Percentiles rank a stretch among this genome's conserved stretches.
phyloP scores from a whole-genome alignment of 2,888 invertebrate genomes.

The Drosophila yooni region DNA sequence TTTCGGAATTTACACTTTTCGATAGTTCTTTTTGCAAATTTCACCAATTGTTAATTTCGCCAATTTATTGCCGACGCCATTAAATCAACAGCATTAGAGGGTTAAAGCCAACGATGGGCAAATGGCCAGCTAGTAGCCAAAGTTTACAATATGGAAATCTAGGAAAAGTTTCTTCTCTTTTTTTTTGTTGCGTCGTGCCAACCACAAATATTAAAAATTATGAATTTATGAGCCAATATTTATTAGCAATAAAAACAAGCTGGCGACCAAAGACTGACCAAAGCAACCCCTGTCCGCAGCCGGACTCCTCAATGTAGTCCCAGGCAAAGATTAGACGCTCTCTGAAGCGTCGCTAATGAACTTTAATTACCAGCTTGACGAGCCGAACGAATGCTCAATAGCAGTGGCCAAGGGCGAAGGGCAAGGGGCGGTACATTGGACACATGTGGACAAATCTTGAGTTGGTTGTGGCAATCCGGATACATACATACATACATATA shows the following conservation, averaged over 20 bases:
- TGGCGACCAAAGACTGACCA: constrained; percentile 51
- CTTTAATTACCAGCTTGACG: constrained; percentile 65
- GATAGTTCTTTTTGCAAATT: not conserved
- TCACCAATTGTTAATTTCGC: not conserved
- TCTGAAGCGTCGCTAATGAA: constrained; percentile 75
- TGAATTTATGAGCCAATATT: constrained; percentile 76
- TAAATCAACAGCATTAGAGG: not conserved
- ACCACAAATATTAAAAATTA: constrained; percentile 74
- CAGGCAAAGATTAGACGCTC: constrained; percentile 45
- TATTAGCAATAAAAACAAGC: constrained; percentile 74
- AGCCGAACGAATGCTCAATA: constrained; percentile 11
- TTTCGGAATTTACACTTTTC: not conserved
- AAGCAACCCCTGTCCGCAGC: constrained; percentile 23
- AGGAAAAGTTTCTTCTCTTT: not conserved
- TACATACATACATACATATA: not conserved
- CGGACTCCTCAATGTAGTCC: not conserved
- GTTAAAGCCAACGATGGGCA: constrained; percentile 13
- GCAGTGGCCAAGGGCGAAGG: not conserved
- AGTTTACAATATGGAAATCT: constrained; percentile 12
- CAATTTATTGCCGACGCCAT: not conserved
- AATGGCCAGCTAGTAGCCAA: not conserved
- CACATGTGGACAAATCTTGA: constrained; percentile 15
- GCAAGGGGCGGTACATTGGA: not conserved
- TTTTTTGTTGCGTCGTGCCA: constrained; percentile 4
- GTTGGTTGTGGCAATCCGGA: not conserved